phyloP scores from a whole-genome alignment of 2,797 vertebrate genomes.

The Spizella passerina region DNA sequence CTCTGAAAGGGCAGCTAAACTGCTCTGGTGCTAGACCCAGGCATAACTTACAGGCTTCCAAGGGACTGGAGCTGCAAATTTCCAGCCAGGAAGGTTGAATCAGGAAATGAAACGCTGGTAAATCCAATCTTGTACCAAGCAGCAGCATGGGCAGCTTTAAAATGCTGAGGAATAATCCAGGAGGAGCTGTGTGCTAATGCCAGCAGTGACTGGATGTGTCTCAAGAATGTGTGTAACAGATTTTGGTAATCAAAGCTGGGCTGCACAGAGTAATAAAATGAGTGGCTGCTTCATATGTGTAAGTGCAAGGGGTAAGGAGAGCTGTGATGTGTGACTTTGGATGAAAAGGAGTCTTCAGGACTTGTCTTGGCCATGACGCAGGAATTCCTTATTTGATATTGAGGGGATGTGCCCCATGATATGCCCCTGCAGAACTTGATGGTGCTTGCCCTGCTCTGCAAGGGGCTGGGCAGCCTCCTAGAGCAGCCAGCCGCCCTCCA shows the following conservation, averaged over 20 bases:
- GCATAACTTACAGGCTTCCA: not conserved
- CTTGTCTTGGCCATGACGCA: not conserved
- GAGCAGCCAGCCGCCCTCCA: not conserved
- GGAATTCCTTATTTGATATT: not conserved
- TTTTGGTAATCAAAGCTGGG: not conserved
- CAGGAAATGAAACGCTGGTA: not conserved
- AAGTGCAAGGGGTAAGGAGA: not conserved
- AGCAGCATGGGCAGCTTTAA: not conserved
- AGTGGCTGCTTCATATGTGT: not conserved
- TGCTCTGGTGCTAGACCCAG: not conserved
- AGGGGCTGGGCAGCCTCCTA: not conserved
- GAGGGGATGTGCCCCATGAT: not conserved
- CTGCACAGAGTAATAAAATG: not conserved
- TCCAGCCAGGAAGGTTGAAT: not conserved
- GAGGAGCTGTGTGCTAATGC: not conserved
- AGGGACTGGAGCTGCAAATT: not conserved
- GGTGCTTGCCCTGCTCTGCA: not conserved
- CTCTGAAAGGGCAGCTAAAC: conserved; percentile 34
- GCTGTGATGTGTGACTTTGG: not conserved
- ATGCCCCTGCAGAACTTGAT: not conserved
- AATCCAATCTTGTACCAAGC: not conserved
- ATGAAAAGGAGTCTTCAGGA: not conserved
- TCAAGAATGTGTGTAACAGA: not conserved
- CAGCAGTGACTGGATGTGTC: not conserved
- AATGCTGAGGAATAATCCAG: conserved; percentile 13